Conservation (phyloP, 92 coral and sea anemone species). For the Heteractis magnifica region DNA sequence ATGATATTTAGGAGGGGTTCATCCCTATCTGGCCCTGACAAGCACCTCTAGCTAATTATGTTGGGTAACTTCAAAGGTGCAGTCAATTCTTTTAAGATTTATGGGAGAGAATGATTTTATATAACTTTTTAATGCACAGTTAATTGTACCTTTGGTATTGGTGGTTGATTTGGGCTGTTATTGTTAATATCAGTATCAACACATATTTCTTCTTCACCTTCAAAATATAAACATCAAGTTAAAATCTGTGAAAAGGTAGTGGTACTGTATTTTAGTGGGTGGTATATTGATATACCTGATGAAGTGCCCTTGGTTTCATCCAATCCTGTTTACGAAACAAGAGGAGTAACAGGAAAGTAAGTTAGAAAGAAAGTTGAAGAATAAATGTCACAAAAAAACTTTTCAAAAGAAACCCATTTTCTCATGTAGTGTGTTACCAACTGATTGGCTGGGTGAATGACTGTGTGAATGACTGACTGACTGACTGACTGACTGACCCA, state of each 20-base stretch:
- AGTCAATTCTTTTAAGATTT: no score
- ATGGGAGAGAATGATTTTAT: no score
- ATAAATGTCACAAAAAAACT: no score
- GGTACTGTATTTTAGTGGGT: not conserved
- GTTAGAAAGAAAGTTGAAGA: no score
- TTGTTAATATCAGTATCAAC: constrained; percentile 21
- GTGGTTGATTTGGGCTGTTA: constrained; percentile 3
- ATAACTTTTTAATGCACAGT: no score
- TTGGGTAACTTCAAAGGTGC: no score
- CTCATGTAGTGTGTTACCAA: no score
- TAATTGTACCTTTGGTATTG: constrained; percentile 3
- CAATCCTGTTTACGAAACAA: constrained; percentile 25
- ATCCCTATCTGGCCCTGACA: no score
- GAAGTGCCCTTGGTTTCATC: constrained; percentile 27
- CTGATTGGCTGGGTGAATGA: not conserved
- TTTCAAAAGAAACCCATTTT: no score
- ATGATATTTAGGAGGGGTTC: no score
- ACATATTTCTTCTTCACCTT: constrained; percentile 18
- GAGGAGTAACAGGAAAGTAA: not conserved
- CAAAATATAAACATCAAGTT: not conserved
- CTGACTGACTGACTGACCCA: no score
- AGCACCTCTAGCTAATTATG: no score
- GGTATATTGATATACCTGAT: constrained; percentile 28
- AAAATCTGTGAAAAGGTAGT: not conserved
- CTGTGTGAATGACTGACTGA: not conserved